Conservation (phyloP, 2,797 vertebrate species). For the Rhabdophis nuchalis region DNA sequence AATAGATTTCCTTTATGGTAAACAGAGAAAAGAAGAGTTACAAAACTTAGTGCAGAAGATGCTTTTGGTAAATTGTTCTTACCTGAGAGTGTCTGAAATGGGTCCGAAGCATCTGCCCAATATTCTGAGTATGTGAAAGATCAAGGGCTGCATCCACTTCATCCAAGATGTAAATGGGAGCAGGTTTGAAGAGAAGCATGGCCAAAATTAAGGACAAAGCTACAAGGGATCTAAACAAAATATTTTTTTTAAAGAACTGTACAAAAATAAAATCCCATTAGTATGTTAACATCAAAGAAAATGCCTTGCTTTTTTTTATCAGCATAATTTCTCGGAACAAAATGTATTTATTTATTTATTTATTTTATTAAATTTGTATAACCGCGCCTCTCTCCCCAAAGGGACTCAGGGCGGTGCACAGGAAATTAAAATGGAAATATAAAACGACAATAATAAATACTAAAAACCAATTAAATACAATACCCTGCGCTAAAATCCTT, state of each 20-base stretch:
- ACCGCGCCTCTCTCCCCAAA: too few relatives aligned
- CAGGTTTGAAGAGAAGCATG: constrained; percentile 96
- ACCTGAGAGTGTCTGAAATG: constrained; percentile 95
- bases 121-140: constrained; percentile 97
- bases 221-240: constrained; percentile 82
- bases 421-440: too few relatives aligned
- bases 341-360: too few relatives aligned
- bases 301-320: not conserved
- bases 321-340: not conserved
- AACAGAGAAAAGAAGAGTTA: not conserved
- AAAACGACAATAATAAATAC: too few relatives aligned
- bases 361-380: too few relatives aligned
- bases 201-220: constrained; percentile 93
- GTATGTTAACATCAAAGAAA: not conserved
- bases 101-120: constrained; percentile 91
- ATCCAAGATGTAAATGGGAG: constrained; percentile 95
- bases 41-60: not conserved
- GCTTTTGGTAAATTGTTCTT: not conserved
- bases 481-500: too few relatives aligned
- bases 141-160: constrained; percentile 97
- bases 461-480: too few relatives aligned
- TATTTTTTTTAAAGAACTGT: not conserved
- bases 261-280: not conserved
- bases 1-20: not conserved
- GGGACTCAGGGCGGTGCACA: too few relatives aligned